Base-by-base conservation (phyloP, 1,140 invertebrate genomes). In the Wiebesia pumilae region DNA sequence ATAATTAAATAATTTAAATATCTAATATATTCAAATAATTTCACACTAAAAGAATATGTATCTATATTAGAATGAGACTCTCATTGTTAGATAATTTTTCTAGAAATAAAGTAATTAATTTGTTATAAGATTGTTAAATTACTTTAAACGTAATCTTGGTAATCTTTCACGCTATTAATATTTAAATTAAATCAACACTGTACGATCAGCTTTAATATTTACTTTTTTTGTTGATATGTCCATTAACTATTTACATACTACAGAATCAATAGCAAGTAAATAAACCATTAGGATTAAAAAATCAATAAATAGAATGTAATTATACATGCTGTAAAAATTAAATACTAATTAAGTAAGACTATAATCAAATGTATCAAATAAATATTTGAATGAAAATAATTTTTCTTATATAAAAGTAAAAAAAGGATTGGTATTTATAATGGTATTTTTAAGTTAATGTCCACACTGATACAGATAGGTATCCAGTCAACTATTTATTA, bases 1-100 rank as follows among this genome's bases (percentile, higher is more conserved):
- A 77, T 69, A 33, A 47, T 54, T 84, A 2, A n/a, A 51, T 33
- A 75, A 58, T 30, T 78, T 58, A 81, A 84, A 62, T 69, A 43
- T 16, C 10, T 75, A 75, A 30, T 47, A 14, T 73, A 65, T 12
- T 12, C 21, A n/a, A 24, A 43, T 38, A 47, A 65, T 78, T 14
- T 77, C 65, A 84, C 3, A n/a, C 82, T 43, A 71, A 19, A 33
- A 24, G 9, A 54, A 12, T 24, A 16, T 51, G 21, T 10, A 24
- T 80, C 80, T 69, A 43, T 69, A 21, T n/a, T n/a, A 54, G 79
- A 73, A 62, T 33, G 9, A 14, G 10, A 54, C 19, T 47, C 10
- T 54, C 19, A 16, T 54, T n/a, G n/a, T n/a, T n/a, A n/a, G n/a
- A n/a, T n/a, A n/a, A n/a, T n/a, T n/a, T n/a, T n/a, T n/a, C n/a